A percentile compares a stretch with the other conserved stretches of the same genome.
phyloP scores from a whole-genome alignment of 2,797 vertebrate genomes.

The Geotrypetes seraphini region DNA sequence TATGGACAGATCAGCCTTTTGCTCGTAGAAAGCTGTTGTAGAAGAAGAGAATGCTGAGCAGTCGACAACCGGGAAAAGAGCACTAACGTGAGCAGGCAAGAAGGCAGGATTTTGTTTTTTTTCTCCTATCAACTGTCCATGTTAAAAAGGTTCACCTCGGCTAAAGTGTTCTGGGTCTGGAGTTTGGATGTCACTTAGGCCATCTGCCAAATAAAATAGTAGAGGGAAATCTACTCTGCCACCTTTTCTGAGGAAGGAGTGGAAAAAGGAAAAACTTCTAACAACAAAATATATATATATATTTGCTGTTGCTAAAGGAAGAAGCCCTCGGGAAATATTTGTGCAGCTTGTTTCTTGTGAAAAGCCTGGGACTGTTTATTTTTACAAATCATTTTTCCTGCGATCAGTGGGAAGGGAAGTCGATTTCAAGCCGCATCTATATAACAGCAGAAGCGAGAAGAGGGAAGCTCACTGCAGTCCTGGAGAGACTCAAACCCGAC shows the following conservation, averaged over 20 bases:
- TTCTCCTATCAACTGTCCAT: neutral
- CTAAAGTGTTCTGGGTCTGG: slow-evolving; percentile 12
- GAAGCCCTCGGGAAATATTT: slow-evolving; percentile 4
- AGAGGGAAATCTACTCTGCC: neutral
- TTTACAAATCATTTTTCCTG: neutral
- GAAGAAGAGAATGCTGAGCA: too few species aligned
- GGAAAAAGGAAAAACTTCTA: neutral
- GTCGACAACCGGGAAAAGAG: too few species aligned
- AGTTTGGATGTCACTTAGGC: slow-evolving; percentile 1
- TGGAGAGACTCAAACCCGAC: too few species aligned
- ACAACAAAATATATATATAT: neutral
- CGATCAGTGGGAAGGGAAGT: slow-evolving; percentile 4
- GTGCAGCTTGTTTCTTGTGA: too few species aligned
- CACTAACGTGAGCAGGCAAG: too few species aligned
- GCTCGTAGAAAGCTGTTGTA: too few species aligned
- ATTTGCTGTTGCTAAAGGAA: neutral
- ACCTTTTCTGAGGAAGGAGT: neutral
- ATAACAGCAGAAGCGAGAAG: neutral
- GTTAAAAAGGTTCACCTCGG: slow-evolving; percentile 20
- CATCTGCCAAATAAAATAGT: neutral
- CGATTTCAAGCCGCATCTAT: too few species aligned
- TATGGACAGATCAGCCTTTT: too few species aligned
- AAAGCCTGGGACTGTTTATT: neutral
- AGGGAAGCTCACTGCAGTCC: slow-evolving; percentile 24
- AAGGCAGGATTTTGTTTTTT: too few species aligned